Conservation (phyloP, 2,888 invertebrate genomes). For the Biston betularia region DNA sequence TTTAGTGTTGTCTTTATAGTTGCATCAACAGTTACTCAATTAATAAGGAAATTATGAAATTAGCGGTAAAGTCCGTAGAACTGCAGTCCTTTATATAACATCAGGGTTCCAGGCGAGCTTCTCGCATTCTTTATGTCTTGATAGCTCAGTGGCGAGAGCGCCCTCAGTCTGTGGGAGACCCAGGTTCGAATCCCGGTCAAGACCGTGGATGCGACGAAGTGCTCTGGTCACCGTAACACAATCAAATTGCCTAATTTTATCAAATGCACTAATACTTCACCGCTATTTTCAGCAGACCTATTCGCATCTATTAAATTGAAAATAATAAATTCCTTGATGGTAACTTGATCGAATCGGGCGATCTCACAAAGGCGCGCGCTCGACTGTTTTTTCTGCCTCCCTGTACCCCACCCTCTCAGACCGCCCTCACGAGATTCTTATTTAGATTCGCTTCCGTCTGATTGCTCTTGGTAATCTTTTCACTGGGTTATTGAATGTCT, state of each 20-base stretch:
- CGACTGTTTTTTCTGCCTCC: constrained; percentile 77
- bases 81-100: constrained; percentile 12
- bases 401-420: constrained; percentile 69
- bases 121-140: constrained; percentile 80
- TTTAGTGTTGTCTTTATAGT: constrained; percentile 8
- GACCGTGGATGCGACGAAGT: constrained; percentile 73
- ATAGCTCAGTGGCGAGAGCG: constrained; percentile 85
- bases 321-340: constrained; percentile 75
- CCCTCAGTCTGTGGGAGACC: constrained; percentile 78
- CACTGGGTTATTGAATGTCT: constrained; percentile 86
- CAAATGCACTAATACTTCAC: constrained; percentile 51
- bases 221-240: constrained; percentile 50
- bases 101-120: constrained; percentile 56
- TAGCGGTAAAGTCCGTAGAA: constrained; percentile 55
- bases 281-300: constrained; percentile 59
- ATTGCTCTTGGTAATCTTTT: constrained; percentile 86
- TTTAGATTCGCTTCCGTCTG: constrained; percentile 87
- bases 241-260: constrained; percentile 39
- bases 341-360: constrained; percentile 80
- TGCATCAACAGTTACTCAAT: constrained; percentile 19
- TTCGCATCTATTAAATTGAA: constrained; percentile 63
- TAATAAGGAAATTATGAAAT: constrained; percentile 45
- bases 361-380: constrained; percentile 77
- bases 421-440: constrained; percentile 85
- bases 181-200: constrained; percentile 86